These are phyloP conservation scores for Phylloscopus whistleri DNA, from an alignment of 2,113 vertebrate genomes.

Conservation along the genomic window DNA sequence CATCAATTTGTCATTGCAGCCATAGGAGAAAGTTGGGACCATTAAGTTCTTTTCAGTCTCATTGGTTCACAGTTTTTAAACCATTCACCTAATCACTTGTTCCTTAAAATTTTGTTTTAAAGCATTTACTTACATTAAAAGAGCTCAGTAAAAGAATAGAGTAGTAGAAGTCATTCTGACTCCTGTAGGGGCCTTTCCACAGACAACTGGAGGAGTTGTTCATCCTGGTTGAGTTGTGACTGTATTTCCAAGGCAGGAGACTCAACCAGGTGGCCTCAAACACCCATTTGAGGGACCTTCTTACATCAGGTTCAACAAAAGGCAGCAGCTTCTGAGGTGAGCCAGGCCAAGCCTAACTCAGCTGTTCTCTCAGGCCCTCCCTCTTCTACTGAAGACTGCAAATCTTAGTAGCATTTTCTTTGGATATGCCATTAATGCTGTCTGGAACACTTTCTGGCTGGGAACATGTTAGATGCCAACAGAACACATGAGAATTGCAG, in stretches of 20 bases:
- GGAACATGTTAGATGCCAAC: not conserved
- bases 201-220: not conserved
- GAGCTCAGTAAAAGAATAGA: not conserved
- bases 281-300: not conserved
- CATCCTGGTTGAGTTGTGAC: not conserved
- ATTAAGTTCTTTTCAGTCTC: not conserved
- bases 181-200: not conserved
- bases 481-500: not conserved
- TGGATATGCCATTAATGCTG: not conserved
- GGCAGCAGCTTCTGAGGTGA: not conserved
- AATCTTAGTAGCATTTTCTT: not conserved
- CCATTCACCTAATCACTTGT: not conserved
- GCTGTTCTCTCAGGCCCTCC: not conserved
- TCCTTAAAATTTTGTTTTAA: not conserved
- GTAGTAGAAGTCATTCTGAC: not conserved
- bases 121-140: not conserved
- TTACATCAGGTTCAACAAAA: rapidly evolving
- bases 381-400: not conserved
- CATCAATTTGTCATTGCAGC: not conserved
- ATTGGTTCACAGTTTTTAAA: not conserved
- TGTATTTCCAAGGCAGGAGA: not conserved
- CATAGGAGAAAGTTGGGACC: not conserved
- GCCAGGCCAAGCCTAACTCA: not conserved
- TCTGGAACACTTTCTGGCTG: not conserved
- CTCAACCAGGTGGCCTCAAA: not conserved